Percentiles rank a stretch among this genome's conserved stretches.
These are phyloP conservation scores for Rotaria magnacalcarata DNA, from an alignment of 2,888 invertebrate species.

Conservation along the genomic window DNA sequence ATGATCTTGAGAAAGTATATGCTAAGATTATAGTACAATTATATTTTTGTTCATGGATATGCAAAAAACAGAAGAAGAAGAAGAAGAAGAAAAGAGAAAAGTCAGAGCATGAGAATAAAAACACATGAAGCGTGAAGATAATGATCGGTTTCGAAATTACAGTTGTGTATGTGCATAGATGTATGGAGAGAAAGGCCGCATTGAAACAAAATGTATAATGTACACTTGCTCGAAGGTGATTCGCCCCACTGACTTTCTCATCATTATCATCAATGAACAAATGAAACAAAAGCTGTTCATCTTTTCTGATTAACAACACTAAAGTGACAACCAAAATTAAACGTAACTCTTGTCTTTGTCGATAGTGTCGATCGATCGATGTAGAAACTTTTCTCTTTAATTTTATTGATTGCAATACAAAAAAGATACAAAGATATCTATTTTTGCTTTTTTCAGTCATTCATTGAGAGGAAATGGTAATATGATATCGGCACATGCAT, in stretches of 20 bases:
- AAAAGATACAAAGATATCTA: no score
- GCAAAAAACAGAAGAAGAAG: not conserved
- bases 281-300: not conserved
- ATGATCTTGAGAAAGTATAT: not conserved
- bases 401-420: not conserved
- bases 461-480: no score
- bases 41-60: not conserved
- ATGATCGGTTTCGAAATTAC: conserved; percentile 27
- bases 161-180: not conserved
- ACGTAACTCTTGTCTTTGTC: not conserved
- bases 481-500: no score
- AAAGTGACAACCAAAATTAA: not conserved
- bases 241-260: conserved; percentile 21
- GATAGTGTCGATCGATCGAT: not conserved
- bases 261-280: conserved; percentile 17
- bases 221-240: conserved; percentile 32
- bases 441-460: no score
- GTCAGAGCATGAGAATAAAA: not conserved
- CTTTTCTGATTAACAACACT: not conserved
- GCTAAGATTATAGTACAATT: not conserved
- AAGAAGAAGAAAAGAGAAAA: not conserved
- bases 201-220: not conserved
- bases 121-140: conserved; percentile 25
- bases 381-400: not conserved
- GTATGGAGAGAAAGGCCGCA: not conserved